Base-by-base conservation (phyloP, 2,113 vertebrate species). In the Calidris pygmaea region DNA sequence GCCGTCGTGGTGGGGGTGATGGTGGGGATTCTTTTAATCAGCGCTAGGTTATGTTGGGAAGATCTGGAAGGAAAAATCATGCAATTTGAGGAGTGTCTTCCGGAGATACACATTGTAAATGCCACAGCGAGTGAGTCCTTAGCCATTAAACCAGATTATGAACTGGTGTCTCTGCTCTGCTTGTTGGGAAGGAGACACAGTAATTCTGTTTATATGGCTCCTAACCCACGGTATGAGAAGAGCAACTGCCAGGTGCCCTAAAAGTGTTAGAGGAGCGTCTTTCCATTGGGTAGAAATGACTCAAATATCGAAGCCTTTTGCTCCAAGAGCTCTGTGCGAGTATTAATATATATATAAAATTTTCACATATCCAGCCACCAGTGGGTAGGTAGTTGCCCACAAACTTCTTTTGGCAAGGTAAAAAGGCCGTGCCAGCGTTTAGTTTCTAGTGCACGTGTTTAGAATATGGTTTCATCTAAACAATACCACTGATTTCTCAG, bases 401-500 rank as follows among this genome's bases (percentile, higher is more conserved):
- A 14, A 8, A 3, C 20, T 45, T 12, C 16, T 37, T 63, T 7
- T 32, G 10, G 47, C 4, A 16, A 17, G 41, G 5, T 29, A 3
- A 11, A 20, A 59, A 22, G 41, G 23, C 26, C 12, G 9, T 3
- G 5, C 1, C 7, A 29, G 14, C 0, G 1, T 14, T 63, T 12
- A 5, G 43, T 32, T n/a, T 22, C 12, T n/a, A 5, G 41, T 10
- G 2, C 9, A 0, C 1, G 0, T 7, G 20, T 34, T 48, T 9
- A 8, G 47, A 19, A 15, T 5, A 1, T 15, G 19, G 23, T 22
- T 15, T 66, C 43, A 4, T 14, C 32, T 52, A 1, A 39, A 3
- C 19, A 14, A 2, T 43, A 2, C 4, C 15, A 16, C 87, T 96
- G 22, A 6, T 93, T 90, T n/a, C 26, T 96, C 91, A 99, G 99